phyloP scores from a whole-genome alignment of 2,113 vertebrate species.

The Scalopus aquaticus region DNA sequence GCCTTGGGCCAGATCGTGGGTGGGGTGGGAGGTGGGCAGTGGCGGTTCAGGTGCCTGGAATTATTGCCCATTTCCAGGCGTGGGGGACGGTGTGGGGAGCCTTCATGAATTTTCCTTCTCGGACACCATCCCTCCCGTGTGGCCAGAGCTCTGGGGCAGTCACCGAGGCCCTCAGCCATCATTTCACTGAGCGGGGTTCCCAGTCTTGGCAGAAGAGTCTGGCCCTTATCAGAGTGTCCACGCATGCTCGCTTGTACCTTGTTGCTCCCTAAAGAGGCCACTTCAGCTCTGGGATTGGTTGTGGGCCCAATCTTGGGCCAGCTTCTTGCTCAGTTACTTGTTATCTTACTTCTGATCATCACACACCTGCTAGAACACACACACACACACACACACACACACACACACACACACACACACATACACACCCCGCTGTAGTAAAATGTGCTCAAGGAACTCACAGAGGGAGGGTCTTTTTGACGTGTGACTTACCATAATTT shows the following conservation, averaged over 20 bases:
- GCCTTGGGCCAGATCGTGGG: not conserved
- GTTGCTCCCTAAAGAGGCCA: not conserved
- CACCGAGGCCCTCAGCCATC: not conserved
- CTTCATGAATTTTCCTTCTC: fast-evolving
- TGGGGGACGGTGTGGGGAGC: not conserved
- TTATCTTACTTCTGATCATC: conserved; percentile 4
- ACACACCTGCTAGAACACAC: not conserved
- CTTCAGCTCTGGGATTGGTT: not conserved
- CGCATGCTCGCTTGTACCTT: not conserved
- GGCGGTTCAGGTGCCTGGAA: not conserved
- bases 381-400: not conserved
- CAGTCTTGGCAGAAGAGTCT: not conserved
- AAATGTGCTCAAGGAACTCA: not conserved
- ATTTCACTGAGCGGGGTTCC: not conserved
- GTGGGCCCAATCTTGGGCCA: not conserved
- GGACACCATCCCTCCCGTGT: too few species aligned
- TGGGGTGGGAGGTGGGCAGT: not conserved
- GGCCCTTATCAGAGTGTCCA: fast-evolving
- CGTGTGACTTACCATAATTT: conserved; percentile 73
- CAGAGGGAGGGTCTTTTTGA: conserved; percentile 46
- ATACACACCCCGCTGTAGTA: not conserved
- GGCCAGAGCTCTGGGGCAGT: not conserved
- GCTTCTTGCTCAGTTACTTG: not conserved
- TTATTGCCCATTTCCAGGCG: fast-evolving
- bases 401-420: not conserved